Base-by-base conservation (phyloP, 2,113 vertebrate genomes). In the Amia ocellicauda region DNA sequence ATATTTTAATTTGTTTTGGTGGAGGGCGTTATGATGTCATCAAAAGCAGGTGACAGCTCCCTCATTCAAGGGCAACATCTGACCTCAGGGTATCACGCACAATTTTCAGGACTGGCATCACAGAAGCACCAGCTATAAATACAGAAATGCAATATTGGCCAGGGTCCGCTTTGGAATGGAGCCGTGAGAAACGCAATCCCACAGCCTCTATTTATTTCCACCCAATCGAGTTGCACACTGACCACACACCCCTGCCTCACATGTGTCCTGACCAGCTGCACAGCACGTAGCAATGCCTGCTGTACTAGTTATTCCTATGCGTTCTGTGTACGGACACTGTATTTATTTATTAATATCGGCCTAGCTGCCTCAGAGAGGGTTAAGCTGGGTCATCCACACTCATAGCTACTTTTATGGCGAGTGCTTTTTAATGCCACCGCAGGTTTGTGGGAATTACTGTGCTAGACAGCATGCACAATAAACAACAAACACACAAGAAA, bases 201-300 rank as follows among this genome's bases (percentile, higher is more conserved):
- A 68, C 72, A 69, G 54, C 20, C 64, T 76, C 87, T 88, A 88
- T 90, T 90, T 87, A 84, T 86, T 75, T 83, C 80, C 75, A 65
- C 59, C 88, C 85, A 88, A 89, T 89, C 50, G 76, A 64, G 67
- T 24, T 31, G 14, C 29, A 41, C 75, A 54, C 64, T 79, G 64
- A 60, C 69, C 63, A 64, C 73, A 80, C 85, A 69, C 88, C 87
- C 84, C 80, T 60, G 56, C 55, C 60, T 63, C 60, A 26, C 62
- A 23, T 2, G 55, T 29, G 58, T 42, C 8, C 20, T 1, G 26
- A 24, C 17, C 0, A 47, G 22, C 70, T 74, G 42, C 57, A 2
- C 55, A 36, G 69, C 51, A 53, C 40, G 40, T 41, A 43, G 58
- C 11, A 42, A 70, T 63, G 10, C 31, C 49, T 14, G 22, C 28